Conservation (phyloP, 2,797 vertebrate genomes). For the Acanthurus leucopareius region DNA sequence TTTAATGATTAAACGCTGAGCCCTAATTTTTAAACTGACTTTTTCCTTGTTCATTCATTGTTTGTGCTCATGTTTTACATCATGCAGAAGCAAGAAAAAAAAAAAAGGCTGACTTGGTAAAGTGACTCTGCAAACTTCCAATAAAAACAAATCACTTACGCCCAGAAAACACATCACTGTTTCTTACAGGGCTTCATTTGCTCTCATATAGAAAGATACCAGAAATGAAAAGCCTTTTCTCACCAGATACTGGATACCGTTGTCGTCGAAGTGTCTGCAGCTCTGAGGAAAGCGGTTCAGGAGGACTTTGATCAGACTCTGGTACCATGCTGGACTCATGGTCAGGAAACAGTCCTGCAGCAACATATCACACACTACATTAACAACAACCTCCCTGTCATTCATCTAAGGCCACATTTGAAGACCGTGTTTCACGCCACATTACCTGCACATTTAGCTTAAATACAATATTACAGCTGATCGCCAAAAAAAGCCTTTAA, state of each 20-base stretch:
- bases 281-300: slow-evolving; percentile 96
- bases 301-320: slow-evolving; percentile 97
- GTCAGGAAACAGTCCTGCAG: slow-evolving; percentile 95
- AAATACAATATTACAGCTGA: too few species aligned
- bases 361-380: slow-evolving; percentile 17
- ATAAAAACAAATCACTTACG: not conserved
- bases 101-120: not conserved
- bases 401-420: too few species aligned
- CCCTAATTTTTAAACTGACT: slow-evolving; percentile 30
- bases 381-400: too few species aligned
- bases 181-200: not conserved
- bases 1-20: slow-evolving; percentile 30
- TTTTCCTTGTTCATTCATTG: not conserved
- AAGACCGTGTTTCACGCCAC: too few species aligned
- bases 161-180: not conserved
- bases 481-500: too few species aligned
- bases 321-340: slow-evolving; percentile 98
- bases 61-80: not conserved
- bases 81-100: too few species aligned
- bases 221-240: slow-evolving; percentile 52
- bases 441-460: too few species aligned
- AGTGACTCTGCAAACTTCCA: not conserved
- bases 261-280: slow-evolving; percentile 96
- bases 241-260: slow-evolving; percentile 95
- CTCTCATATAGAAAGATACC: not conserved